Evolutionary conservation across 2,888 invertebrate genomes (phyloP).

Genomic region (Acrobasis repandana): DNA sequence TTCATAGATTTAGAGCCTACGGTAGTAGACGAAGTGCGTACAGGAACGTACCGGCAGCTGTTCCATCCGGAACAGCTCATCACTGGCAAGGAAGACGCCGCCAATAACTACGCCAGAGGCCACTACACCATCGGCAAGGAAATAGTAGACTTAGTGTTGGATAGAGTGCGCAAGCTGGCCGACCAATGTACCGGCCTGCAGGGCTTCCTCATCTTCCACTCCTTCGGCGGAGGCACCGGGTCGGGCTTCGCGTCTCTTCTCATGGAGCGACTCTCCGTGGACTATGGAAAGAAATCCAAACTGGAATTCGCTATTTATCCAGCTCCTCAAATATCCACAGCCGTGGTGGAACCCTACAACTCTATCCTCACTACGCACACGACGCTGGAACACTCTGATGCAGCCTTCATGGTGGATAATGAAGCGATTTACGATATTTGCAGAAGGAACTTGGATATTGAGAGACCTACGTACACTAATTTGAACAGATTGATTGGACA

Average conservation of each 20-base stretch:
- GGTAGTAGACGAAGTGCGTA: slow-evolving; percentile 96
- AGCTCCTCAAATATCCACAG: slow-evolving; percentile 94
- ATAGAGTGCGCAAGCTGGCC: slow-evolving; percentile 91
- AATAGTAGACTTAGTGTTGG: slow-evolving; percentile 94
- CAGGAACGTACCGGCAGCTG: slow-evolving; percentile 96
- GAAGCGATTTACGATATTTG: slow-evolving; percentile 96
- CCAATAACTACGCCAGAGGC: slow-evolving; percentile 98
- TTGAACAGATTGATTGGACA: slow-evolving; percentile 97
- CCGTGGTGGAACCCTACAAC: slow-evolving; percentile 97
- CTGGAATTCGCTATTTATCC: slow-evolving; percentile 98
- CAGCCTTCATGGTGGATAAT: slow-evolving; percentile 97
- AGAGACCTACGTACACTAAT: slow-evolving; percentile 97
- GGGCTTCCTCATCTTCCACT: slow-evolving; percentile 97
- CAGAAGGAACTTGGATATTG: slow-evolving; percentile 95
- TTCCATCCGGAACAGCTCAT: slow-evolving; percentile 98
- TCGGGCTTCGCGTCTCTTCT: slow-evolving; percentile 97
- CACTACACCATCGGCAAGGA: slow-evolving; percentile 98
- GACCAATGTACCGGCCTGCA: slow-evolving; percentile 96
- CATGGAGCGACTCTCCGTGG: slow-evolving; percentile 97
- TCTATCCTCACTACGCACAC: slow-evolving; percentile 97
- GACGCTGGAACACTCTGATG: slow-evolving; percentile 96
- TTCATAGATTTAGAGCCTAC: slow-evolving; percentile 98
- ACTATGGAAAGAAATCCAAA: slow-evolving; percentile 97
- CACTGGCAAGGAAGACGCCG: slow-evolving; percentile 98
- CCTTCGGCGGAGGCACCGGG: slow-evolving; percentile 96